Percentiles rank a stretch among this genome's conserved stretches.
Evolutionary conservation across 2,113 vertebrate species (phyloP).

Genomic region (Catharus fuscescens): DNA sequence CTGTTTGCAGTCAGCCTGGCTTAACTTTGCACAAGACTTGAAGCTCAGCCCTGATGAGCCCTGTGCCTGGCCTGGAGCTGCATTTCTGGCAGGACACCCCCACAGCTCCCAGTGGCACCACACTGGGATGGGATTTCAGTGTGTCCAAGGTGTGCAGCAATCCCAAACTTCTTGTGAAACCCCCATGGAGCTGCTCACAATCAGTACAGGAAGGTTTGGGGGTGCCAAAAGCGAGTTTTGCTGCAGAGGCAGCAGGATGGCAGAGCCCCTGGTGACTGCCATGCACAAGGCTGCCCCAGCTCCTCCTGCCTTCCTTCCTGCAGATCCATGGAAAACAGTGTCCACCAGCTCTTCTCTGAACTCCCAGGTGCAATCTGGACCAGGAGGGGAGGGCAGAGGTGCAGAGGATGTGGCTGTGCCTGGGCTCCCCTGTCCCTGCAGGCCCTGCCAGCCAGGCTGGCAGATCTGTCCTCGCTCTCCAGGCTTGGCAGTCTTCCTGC

Average conservation of each 20-base stretch:
- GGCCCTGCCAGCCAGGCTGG: background rate
- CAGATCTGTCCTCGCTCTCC: background rate
- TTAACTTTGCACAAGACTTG: background rate
- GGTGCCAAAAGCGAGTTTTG: background rate
- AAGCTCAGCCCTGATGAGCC: background rate
- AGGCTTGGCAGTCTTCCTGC: background rate
- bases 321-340: fast-evolving
- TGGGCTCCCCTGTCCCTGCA: background rate
- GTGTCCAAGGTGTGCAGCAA: background rate
- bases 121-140: fast-evolving
- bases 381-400: background rate
- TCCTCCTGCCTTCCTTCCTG: fast-evolving
- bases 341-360: background rate
- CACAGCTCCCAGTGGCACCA: fast-evolving
- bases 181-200: background rate
- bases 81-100: background rate
- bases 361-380: fast-evolving
- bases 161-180: too few species aligned
- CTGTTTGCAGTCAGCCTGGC: background rate
- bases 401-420: background rate
- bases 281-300: fast-evolving
- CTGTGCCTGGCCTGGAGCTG: background rate
- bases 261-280: background rate
- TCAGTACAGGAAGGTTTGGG: background rate
- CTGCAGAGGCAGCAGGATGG: background rate